Evolutionary conservation across 2,797 vertebrate genomes (phyloP).

Genomic region (Gymnoscopelus braueri): DNA sequence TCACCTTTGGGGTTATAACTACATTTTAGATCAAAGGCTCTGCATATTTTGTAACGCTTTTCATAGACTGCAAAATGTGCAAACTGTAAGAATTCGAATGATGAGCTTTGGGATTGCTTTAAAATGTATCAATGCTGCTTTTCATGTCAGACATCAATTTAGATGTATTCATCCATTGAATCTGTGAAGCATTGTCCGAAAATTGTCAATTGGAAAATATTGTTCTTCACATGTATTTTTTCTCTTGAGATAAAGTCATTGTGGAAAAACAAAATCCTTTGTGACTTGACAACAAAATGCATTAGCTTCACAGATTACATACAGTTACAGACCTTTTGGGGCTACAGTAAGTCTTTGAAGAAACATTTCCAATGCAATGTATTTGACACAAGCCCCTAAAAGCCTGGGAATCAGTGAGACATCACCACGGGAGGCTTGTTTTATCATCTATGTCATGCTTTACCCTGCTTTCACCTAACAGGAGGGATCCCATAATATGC

Average conservation of each 20-base stretch:
- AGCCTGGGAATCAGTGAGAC: conserved; percentile 73
- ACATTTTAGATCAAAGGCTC: conserved; percentile 23
- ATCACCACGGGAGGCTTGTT: conserved; percentile 72
- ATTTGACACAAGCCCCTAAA: conserved; percentile 74
- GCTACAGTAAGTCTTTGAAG: conserved; percentile 60
- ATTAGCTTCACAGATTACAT: conserved; percentile 82
- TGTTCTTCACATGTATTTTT: conserved; percentile 9
- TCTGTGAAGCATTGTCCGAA: conserved; percentile 80
- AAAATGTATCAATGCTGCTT: conserved; percentile 71
- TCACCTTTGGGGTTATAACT: conserved; percentile 31
- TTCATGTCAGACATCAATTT: conserved; percentile 75
- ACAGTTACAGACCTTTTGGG: conserved; percentile 72
- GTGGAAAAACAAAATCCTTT: conserved; percentile 7
- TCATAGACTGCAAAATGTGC: conserved; percentile 34
- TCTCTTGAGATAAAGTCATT: conserved; percentile 21
- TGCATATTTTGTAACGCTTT: conserved; percentile 25
- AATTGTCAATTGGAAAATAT: conserved; percentile 39
- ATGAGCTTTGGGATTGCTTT: conserved; percentile 51
- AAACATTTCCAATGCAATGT: conserved; percentile 49
- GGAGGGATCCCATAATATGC: conserved; percentile 79
- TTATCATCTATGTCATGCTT: conserved; percentile 80
- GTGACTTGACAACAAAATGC: conserved; percentile 48
- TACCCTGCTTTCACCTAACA: conserved; percentile 83
- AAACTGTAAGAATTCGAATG: conserved; percentile 33
- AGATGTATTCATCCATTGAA: conserved; percentile 66